Percentiles rank a stretch among this genome's conserved stretches.
Evolutionary conservation across 2,888 invertebrate species (phyloP).

Genomic region (Euspilapteryx auroguttella): DNA sequence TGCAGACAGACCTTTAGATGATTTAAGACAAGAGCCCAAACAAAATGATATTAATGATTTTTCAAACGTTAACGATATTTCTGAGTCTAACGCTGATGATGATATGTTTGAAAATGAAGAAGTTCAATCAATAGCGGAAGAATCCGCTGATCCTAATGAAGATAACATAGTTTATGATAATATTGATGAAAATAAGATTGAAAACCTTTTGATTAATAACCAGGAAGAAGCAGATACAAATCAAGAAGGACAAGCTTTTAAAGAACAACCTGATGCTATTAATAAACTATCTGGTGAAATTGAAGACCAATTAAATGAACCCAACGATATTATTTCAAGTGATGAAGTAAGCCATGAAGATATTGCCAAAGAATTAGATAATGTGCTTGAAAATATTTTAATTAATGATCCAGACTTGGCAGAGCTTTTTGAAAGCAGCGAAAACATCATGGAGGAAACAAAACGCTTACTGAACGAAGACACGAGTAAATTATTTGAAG

Average conservation of each 20-base stretch:
- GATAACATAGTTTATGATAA: constrained; percentile 4
- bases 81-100: too few relatives aligned
- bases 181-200: constrained; percentile 3
- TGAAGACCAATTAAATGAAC: not conserved
- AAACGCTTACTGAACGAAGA: not conserved
- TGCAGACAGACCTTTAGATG: not conserved
- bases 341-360: not conserved
- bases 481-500: not conserved
- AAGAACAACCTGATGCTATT: not conserved
- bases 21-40: too few relatives aligned
- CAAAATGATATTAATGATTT: too few relatives aligned
- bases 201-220: constrained; percentile 3
- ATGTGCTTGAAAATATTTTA: too few relatives aligned
- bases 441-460: too few relatives aligned
- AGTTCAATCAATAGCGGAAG: too few relatives aligned
- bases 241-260: not conserved
- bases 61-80: too few relatives aligned
- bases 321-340: not conserved
- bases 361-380: not conserved
- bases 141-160: too few relatives aligned
- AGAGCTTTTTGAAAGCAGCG: too few relatives aligned
- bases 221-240: constrained; percentile 3
- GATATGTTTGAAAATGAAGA: too few relatives aligned
- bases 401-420: too few relatives aligned
- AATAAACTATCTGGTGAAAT: not conserved